Base-by-base conservation (phyloP, 2,797 vertebrate genomes). In the Manis crassicaudata region DNA sequence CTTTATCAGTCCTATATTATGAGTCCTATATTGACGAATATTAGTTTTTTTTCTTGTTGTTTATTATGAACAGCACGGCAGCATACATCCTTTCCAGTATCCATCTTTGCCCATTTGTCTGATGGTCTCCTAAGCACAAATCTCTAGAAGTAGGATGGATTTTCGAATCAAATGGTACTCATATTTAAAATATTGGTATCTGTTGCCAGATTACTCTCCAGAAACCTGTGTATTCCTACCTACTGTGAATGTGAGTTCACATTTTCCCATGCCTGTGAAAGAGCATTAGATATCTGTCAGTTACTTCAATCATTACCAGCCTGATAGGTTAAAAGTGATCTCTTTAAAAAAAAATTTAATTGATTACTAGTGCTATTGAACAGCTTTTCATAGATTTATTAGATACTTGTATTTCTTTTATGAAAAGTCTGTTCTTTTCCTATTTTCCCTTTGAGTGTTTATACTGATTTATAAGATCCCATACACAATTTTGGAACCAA, bases 241-340 rank as follows among this genome's bases (percentile, higher is more conserved):
- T 92, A 25, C 68, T 83, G 35, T 92, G 80, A 96, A 62, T 94
- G 58, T 40, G 52, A 88, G 17, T 72, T 87, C 60, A 90, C 20
- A 62, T 94, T 94, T 92, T 88, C 50, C 63, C 52, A n/a, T 79
- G 76, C 58, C 43, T 80, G 7, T 63, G 40, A 79, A 67, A 92
- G 58, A 82, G 16, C 43, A 79, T 14, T 67, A 77, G 37, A 88
- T 88, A 67, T 52, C 90, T 90, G 12, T 72, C 40, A 90, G 76
- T 94, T 96, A 89, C 29, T 89, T 82, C 91, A 87, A 90, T 88
- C 40, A 72, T 77, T 94, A 77, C 18, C 50, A 93, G 20, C 81
- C 27, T 87, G 50, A 60, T 90, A 86, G 40, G 35, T 80, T 93
- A 87, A 79, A 70, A 21, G 58, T 7, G n/a, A 83, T 93, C 93